Evolutionary conservation across 2,888 invertebrate genomes (phyloP), one percentile per base, ranked within the genome.

Genomic region (Ferrisia virgata): DNA sequence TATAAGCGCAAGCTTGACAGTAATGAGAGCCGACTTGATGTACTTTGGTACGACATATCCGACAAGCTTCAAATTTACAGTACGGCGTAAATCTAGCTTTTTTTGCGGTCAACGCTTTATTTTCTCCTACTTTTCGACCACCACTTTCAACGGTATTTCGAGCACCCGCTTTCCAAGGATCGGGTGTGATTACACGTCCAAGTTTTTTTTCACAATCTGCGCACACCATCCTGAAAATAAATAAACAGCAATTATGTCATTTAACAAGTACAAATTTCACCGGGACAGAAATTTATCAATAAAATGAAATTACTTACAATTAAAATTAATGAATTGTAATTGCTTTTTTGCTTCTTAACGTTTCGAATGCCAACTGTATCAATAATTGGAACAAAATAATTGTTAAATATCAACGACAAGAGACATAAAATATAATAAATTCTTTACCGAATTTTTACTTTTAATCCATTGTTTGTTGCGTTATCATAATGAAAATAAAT

Each of bases 1-100:
- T 98, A 88, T 98, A 99, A 0, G 98, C 97, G 90, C 99, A 99
- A 0, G 96, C 93, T 89, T 99, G 99, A 87, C 99, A 99, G 89
- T 99, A 99, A 89, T 99, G 96, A 0, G 98, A 97, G 3, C 98
- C 98, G 0, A 87, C 87, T 86, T 87, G 87, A 82, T 87, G 87
- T 0, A 95, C 95, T 88, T 96, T 96, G 84, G 96, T 96, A 86
- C 96, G 92, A 89, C 99, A 99, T 88, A 99, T 97, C 88, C 96
- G 92, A 90, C 95, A 95, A 81, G 92, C 92, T 86, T 93, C 92
- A 88, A 95, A 95, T 86, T 92, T 93, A 0, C 92, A 94, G 87
- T 94, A 94, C 0, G 97, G 97, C 85, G 94, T 95, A 87, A 93
- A 96, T 86, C 97, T 92, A 22, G 93, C 93, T 88, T 95, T 96